Evolutionary conservation across 2,113 vertebrate species (phyloP), one percentile per base, ranked within the genome.

Genomic region (Scalopus aquaticus): DNA sequence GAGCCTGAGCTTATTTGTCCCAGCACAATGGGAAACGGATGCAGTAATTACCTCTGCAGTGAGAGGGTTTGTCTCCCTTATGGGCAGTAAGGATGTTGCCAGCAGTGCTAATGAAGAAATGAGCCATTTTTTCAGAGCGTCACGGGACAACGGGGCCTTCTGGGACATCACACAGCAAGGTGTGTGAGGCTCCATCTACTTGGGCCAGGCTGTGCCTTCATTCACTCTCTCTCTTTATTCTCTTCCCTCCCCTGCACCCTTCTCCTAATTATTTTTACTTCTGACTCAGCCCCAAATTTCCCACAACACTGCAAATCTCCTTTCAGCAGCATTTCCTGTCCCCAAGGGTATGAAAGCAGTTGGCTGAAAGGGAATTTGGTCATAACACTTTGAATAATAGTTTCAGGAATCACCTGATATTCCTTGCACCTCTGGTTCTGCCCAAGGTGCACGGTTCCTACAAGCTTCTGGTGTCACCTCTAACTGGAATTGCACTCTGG

Each of bases 21-120:
- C 90, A 35, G 37, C 65, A 76, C 19, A 49, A 17, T 12, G 74
- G 74, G 62, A 69, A 73, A 67, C 3, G 7, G 85, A 92, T 79
- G 37, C 77, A 62, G 79, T 60, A 92, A 97, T 95, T 93, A 92
- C 88, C 76, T 65, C 95, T 86, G 88, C 92, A 81, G 39, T 56
- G 81, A 79, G 74, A 84, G 44, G 39, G 39, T 74, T 85, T 65
- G 35, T 82, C 69, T 96, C 87, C 84, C 87, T 73, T 24, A 6
- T 46, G 84, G 60, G 76, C 80, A 81, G 65, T 89, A 58, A 85
- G 65, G 67, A 62, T 12, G 24, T 54, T 73, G 54, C 42, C 64
- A 69, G 58, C 17, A 20, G 67, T 20, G 69, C 80, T 76, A 9
- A 88, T 76, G 49, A 81, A 32, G 72, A 78, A 62, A 78, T 3